These are phyloP conservation scores for Drosophila trapezifrons DNA, from an alignment of 1,140 invertebrate genomes.

Conservation along the genomic window DNA sequence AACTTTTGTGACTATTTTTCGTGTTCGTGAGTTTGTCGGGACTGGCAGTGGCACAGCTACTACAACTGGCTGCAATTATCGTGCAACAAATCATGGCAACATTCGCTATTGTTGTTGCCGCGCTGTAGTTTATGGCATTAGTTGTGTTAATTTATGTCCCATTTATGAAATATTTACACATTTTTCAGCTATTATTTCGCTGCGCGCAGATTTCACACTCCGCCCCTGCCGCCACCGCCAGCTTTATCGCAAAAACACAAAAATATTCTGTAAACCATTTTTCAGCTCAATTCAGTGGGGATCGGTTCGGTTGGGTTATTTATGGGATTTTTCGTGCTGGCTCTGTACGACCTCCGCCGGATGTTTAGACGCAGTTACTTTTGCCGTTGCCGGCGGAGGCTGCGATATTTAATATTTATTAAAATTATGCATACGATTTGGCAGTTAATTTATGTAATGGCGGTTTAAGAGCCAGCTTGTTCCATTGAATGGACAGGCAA, in stretches of 20 bases:
- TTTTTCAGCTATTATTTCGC: slow-evolving; percentile 71
- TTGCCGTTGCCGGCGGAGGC: slow-evolving; percentile 27
- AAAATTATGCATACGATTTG: slow-evolving; percentile 65
- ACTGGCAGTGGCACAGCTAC: slow-evolving; percentile 45
- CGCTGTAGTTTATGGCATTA: slow-evolving; percentile 66
- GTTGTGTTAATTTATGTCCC: slow-evolving; percentile 79
- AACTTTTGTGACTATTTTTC: slow-evolving; percentile 61
- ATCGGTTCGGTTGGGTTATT: slow-evolving; percentile 60
- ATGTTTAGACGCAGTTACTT: slow-evolving; percentile 75
- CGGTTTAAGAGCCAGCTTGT: slow-evolving; percentile 19
- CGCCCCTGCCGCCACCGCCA: slow-evolving; percentile 4
- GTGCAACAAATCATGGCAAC: slow-evolving; percentile 74
- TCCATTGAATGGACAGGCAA: slow-evolving; percentile 6
- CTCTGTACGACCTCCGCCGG: slow-evolving; percentile 69
- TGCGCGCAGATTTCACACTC: slow-evolving; percentile 35
- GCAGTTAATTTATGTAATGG: slow-evolving; percentile 59
- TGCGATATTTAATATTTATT: slow-evolving; percentile 51
- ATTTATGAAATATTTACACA: slow-evolving; percentile 81
- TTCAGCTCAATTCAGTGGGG: slow-evolving; percentile 44
- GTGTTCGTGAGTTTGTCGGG: slow-evolving; percentile 35
- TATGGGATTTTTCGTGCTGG: slow-evolving; percentile 54
- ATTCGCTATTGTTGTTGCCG: slow-evolving; percentile 47
- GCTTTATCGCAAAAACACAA: slow-evolving; percentile 52
- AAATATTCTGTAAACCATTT: slow-evolving; percentile 61
- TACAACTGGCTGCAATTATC: slow-evolving; percentile 71